Base-by-base conservation (phyloP, 2,888 invertebrate species). In the Zeuzera pyrina region DNA sequence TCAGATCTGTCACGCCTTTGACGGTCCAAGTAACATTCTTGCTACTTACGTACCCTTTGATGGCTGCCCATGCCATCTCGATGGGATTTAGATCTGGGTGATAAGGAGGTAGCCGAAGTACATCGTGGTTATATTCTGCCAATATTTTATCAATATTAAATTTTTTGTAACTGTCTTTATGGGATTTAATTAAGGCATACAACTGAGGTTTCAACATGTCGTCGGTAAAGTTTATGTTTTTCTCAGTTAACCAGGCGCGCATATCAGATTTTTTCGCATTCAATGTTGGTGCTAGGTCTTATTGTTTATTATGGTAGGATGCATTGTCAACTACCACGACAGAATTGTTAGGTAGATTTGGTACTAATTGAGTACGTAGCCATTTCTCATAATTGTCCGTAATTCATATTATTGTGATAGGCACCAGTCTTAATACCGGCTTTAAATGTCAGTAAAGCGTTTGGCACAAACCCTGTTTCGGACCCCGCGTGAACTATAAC, bases 291-390 rank as follows among this genome's bases (percentile, higher is more conserved):
- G 23, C 23, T n/a, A 23, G 4, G 10, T 23, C 10, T 10, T 23
- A 23, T n/a, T 23, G 23, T 23, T 23, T 23, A n/a, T 23, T 23
- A 10, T 23, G 10, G 23, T 23, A n/a, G 8, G 23, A 23, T 23
- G n/a, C 23, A 23, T 23, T 23, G 11, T 23, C 4, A 23, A 23
- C 10, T 10, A 23, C 23, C 10, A 23, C 10, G 23, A 23, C 41
- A 2, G 43, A 34, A 14, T 31, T 41, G 3, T 31, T 35, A n/a
- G 43, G 35, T 8, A 53, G 33, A 33, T 51, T 50, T 7, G 50
- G 47, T 2, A 34, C 30, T 27, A 29, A 30, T 21, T 27, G 13
- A 8, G 33, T 30, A 26, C 21, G 14, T 7, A 37, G 27, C 37
- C 34, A 37, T 22, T 30, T 29, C 11, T 26, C 15, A 33, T 35